Base-by-base conservation (phyloP, 2,113 vertebrate genomes). In the Bucco capensis region DNA sequence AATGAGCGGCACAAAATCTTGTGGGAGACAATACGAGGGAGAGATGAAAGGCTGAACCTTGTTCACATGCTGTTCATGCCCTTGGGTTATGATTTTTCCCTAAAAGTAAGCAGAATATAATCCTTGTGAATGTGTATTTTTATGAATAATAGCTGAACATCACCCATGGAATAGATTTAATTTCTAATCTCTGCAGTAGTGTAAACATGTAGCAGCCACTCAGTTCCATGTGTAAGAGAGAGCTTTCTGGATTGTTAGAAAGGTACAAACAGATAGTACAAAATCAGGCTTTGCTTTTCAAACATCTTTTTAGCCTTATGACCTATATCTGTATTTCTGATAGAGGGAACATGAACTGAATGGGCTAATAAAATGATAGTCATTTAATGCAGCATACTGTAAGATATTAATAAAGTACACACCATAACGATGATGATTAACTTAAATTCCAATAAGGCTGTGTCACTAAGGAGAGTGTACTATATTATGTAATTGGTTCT, bases 391-490 rank as follows among this genome's bases (percentile, higher is more conserved):
- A 78, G 57, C 62, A 64, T 38, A 60, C 21, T 54, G n/a, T 60
- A 83, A 71, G n/a, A n/a, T 88, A 89, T 79, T 83, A 93, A 89
- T 81, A 82, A 93, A 92, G 81, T 66, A 56, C 53, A 93, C 50
- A 91, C 42, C 17, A 24, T 21, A 82, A 78, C 89, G 89, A 78
- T 60, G 62, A 38, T 53, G 88, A 89, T 94, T 92, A 93, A 87
- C 37, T 88, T 89, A 88, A 92, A 94, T 81, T 91, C 54, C 84
- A 92, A 42, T 89, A 65, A 78, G 87, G n/a, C 60, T 89, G 42
- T 89, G 56, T 73, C 57, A 83, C 89, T 94, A 89, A 72, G 37
- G n/a, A 91, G 35, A 81, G 27, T 70, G 78, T 76, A 70, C 54
- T 53, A 42, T 19, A 35, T 81, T 78, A 62, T 62, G 27, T 38